Evolutionary conservation across 2,113 vertebrate species (phyloP), one percentile per base, ranked within the genome.

Genomic region (Syrrhaptes paradoxus): DNA sequence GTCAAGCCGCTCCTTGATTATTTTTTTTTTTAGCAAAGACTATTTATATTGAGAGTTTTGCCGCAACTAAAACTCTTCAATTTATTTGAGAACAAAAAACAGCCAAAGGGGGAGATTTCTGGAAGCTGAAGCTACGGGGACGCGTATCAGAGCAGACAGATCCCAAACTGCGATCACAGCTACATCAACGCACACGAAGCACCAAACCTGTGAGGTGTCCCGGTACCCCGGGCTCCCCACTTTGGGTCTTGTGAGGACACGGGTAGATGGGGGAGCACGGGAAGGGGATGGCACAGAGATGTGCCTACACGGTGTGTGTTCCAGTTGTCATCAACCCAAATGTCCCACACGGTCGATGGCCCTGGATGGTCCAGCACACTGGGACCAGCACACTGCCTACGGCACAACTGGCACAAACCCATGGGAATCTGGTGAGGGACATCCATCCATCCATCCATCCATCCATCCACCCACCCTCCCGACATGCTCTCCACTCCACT

Each of bases 401-500:
- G 2, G 55, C 72, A 41, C 0, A 1, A 6, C 29, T 4, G 1
- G 49, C 29, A 36, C 74, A 52, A 10, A 17, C 48, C 46, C 72
- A 26, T 0, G 12, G 77, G 52, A 67, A 63, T 16, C 9, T 10
- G 20, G 9, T 5, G 34, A 18, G 26, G 38, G 41, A 17, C 32
- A 41, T 15, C 52, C 63, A n/a, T 7, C 36, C 82, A n/a, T 8
- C 36, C 82, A n/a, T 7, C 36, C 82, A n/a, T 6, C 36, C 82
- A 48, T 9, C 46, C 46, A 48, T 21, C 41, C 41, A 41, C 11
- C 52, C 63, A n/a, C 7, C 36, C 82, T 26, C 75, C 41, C 2
- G 2, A 63, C 4, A 1, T 0, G 3, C 25, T 17, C 51, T 41
- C 38, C 0, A 4, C 31, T 75, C 75, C 6, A 8, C 59, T 2